Base-by-base conservation (phyloP, 2,797 vertebrate species). In the Florisuga fusca region DNA sequence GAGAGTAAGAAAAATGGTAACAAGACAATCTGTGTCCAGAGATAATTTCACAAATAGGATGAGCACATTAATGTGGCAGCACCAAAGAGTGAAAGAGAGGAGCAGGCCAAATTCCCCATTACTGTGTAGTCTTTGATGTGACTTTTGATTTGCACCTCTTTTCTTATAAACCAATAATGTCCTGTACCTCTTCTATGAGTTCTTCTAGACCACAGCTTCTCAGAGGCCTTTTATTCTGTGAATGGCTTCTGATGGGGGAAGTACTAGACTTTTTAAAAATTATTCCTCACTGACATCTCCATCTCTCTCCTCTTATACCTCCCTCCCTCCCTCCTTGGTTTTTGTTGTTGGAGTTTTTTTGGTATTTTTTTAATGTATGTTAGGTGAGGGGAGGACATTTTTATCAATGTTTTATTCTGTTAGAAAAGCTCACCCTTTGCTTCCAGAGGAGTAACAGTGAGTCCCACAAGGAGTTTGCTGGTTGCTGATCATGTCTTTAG, bases 161-260 rank as follows among this genome's bases (percentile, higher is more conserved):
- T 84, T 88, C 91, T 90, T 79, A 92, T 75, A 84, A 93, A 71
- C 31, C 64, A 82, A 89, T 90, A 86, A 63, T 95, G 89, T 97
- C 59, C 76, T 74, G 23, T 89, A 79, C 69, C 74, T 90, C 92
- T 41, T 95, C 46, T 89, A 74, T 34, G 41, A 78, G 27, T 57
- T 86, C 64, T 91, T 96, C 95, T 51, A 91, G 89, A 45, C 63
- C 80, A 36, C 58, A 59, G 45, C 54, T 94, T 93, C 94, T 96
- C 76, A 87, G 33, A 61, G 75, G 91, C 59, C 46, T 96, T 95
- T 87, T 96, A 73, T 87, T 94, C 79, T 51, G 4, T 54, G 36
- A 94, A 92, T 48, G 10, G 36, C 27, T 90, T 63, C 55, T 91
- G 48, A 9, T 87, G 71, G 53, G 66, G 58, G n/a, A 89, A 92